Percentiles rank a stretch among this genome's conserved stretches.
phyloP scores from a whole-genome alignment of 1,140 invertebrate species.

The Drosophila chauvacae region DNA sequence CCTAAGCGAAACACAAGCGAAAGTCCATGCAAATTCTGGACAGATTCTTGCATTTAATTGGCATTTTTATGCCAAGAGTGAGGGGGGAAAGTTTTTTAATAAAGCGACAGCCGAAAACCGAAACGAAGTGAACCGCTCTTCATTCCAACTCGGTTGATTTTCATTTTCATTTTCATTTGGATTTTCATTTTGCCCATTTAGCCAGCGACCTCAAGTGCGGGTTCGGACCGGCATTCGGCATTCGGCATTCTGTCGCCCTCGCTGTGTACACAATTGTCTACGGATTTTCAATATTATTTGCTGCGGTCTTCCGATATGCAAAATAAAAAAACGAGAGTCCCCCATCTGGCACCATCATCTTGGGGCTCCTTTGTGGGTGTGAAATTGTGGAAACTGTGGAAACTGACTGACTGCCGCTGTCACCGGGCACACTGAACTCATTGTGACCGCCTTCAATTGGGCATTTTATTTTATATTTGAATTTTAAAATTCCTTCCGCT shows the following conservation, averaged over 20 bases:
- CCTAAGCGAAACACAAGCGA: constrained; percentile 3
- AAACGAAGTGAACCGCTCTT: constrained; percentile 45
- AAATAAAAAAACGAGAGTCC: constrained; percentile 4
- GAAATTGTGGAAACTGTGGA: constrained; percentile 46
- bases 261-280: constrained; percentile 76
- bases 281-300: constrained; percentile 82
- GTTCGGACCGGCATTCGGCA: constrained; percentile 42
- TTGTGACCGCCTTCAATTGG: constrained; percentile 81
- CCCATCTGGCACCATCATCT: constrained; percentile 60
- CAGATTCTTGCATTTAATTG: constrained; percentile 62
- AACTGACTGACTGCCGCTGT: constrained; percentile 46
- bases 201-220: constrained; percentile 74
- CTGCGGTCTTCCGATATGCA: constrained; percentile 66
- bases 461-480: constrained; percentile 84
- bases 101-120: constrained; percentile 52
- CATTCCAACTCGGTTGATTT: constrained; percentile 74
- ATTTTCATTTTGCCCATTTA: constrained; percentile 58
- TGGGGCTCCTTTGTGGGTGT: constrained; percentile 62
- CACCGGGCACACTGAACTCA: constrained; percentile 53
- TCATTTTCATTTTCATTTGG: constrained; percentile 57
- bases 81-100: constrained; percentile 69
- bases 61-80: constrained; percentile 39
- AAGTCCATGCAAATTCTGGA: constrained; percentile 38
- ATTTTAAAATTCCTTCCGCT: constrained; percentile 84
- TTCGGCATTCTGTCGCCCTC: constrained; percentile 44